Conservation (phyloP, 2,797 vertebrate species). For the Agapornis canus region DNA sequence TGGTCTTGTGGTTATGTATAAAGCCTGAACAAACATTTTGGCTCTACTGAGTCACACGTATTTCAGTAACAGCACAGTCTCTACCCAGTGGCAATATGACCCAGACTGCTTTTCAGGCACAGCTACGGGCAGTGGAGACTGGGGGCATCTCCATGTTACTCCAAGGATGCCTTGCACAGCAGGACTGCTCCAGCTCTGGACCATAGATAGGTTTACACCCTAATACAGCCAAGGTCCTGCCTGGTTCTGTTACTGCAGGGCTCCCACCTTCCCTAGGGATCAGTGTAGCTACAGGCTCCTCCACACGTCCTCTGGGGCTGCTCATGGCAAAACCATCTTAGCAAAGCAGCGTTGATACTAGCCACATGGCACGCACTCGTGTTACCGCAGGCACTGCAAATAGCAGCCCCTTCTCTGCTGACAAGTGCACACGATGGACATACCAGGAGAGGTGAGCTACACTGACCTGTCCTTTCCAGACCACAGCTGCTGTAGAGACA, state of each 20-base stretch:
- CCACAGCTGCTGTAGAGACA: background rate
- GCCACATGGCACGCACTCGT: rapidly evolving
- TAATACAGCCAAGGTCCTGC: background rate
- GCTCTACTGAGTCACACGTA: rapidly evolving
- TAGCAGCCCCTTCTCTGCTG: rapidly evolving
- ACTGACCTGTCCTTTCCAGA: background rate
- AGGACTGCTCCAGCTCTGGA: background rate
- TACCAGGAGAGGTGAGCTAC: background rate
- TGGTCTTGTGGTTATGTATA: background rate
- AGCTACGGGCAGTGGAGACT: rapidly evolving
- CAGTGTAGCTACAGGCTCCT: rapidly evolving
- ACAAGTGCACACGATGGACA: rapidly evolving
- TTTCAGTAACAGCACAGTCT: background rate
- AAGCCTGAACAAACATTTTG: background rate
- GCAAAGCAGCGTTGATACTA: rapidly evolving
- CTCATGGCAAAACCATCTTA: background rate
- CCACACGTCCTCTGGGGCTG: background rate
- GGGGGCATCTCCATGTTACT: background rate
- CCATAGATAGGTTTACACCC: background rate
- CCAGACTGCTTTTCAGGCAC: background rate
- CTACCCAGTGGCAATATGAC: background rate
- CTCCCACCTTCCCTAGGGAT: background rate
- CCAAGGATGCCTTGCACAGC: background rate
- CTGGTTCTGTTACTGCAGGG: background rate
- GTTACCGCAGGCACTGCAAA: background rate